Evolutionary conservation across 2,113 vertebrate species (phyloP).

Genomic region (Triplophysa dalaica): DNA sequence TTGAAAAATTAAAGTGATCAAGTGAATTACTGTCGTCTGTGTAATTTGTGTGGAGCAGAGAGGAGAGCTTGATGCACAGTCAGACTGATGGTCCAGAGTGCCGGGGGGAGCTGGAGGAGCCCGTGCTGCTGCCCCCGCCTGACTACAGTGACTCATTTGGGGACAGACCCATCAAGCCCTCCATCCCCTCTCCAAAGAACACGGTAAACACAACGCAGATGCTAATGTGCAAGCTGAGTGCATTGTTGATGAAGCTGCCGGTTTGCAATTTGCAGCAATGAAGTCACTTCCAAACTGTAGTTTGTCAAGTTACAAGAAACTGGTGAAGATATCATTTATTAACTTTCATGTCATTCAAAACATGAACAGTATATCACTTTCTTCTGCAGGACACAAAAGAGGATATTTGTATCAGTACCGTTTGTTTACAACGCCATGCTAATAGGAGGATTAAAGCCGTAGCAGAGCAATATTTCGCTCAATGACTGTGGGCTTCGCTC

Average conservation of each 20-base stretch:
- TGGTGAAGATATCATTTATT: too few species aligned
- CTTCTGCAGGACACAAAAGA: too few species aligned
- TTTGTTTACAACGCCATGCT: too few species aligned
- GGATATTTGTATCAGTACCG: too few species aligned
- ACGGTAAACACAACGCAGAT: slow-evolving; percentile 59
- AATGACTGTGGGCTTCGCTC: too few species aligned
- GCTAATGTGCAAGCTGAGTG: neutral
- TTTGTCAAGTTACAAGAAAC: too few species aligned
- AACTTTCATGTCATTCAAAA: too few species aligned
- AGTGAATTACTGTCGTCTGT: neutral
- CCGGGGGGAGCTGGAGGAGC: slow-evolving; percentile 69
- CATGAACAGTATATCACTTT: too few species aligned
- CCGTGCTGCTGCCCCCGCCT: slow-evolving; percentile 82
- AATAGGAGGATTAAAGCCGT: too few species aligned
- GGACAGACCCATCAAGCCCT: slow-evolving; percentile 42
- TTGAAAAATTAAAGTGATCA: neutral
- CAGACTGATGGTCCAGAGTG: slow-evolving; percentile 82
- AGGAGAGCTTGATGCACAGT: slow-evolving; percentile 73
- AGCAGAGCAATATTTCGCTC: too few species aligned
- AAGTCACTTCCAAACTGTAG: too few species aligned
- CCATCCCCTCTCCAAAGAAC: slow-evolving; percentile 60
- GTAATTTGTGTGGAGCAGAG: slow-evolving; percentile 57
- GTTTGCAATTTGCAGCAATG: neutral
- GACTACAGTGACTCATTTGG: slow-evolving; percentile 80
- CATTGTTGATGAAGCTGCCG: neutral